These are phyloP conservation scores for Meles meles DNA, from an alignment of 2,113 vertebrate genomes.

Conservation along the genomic window DNA sequence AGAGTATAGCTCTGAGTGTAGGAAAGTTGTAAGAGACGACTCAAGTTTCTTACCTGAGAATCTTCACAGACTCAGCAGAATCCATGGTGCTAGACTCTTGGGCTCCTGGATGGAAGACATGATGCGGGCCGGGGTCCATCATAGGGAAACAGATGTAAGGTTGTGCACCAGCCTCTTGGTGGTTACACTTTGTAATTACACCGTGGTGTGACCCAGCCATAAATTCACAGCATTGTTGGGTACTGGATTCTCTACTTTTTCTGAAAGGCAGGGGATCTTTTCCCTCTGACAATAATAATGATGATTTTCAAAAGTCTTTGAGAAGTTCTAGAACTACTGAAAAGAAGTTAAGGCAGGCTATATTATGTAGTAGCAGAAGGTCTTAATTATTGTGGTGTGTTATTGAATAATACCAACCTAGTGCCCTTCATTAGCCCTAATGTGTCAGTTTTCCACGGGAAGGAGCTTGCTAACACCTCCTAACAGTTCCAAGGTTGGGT, in stretches of 20 bases:
- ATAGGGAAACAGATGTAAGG: background rate
- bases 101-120: background rate
- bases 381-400: background rate
- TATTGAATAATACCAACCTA: background rate
- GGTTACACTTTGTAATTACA: too few relatives aligned
- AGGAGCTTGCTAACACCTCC: background rate
- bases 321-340: background rate
- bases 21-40: background rate
- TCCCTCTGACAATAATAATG: background rate
- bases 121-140: fast-evolving
- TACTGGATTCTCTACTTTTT: background rate
- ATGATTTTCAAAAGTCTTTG: background rate
- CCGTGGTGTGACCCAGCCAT: background rate
- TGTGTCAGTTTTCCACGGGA: background rate
- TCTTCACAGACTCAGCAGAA: background rate
- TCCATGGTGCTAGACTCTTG: background rate
- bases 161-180: background rate
- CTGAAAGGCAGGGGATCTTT: background rate
- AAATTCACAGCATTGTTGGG: background rate
- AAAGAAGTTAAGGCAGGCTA: background rate
- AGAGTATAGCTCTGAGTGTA: background rate
- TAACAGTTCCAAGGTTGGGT: background rate
- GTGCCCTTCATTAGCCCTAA: background rate
- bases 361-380: background rate
- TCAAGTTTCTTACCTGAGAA: background rate